Conservation (phyloP, 2,113 vertebrate species). For the Danio rerio region GRCz12tu NC_133176.1:36226501-36227000, state of each 20-base stretch:
- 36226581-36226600: neutral
- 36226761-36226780: too few relatives aligned
- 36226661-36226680: conserved; percentile 32
- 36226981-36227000: conserved; percentile 10
- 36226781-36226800: too few relatives aligned
- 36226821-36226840: too few relatives aligned
- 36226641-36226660: neutral
- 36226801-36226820: neutral
- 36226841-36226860: neutral
- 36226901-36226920: neutral
- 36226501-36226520: neutral
- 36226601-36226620: neutral
- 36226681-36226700: conserved; percentile 45
- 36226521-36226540: neutral
- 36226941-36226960: conserved; percentile 15
- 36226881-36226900: neutral
- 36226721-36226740: too few relatives aligned
- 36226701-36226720: conserved; percentile 23
- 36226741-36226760: too few relatives aligned
- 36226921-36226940: neutral
- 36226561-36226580: neutral
- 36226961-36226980: conserved; percentile 25
- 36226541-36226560: neutral
- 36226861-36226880: neutral
- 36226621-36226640: neutral